phyloP scores from a whole-genome alignment of 1,140 invertebrate species.

The Colletes latitarsis region DNA sequence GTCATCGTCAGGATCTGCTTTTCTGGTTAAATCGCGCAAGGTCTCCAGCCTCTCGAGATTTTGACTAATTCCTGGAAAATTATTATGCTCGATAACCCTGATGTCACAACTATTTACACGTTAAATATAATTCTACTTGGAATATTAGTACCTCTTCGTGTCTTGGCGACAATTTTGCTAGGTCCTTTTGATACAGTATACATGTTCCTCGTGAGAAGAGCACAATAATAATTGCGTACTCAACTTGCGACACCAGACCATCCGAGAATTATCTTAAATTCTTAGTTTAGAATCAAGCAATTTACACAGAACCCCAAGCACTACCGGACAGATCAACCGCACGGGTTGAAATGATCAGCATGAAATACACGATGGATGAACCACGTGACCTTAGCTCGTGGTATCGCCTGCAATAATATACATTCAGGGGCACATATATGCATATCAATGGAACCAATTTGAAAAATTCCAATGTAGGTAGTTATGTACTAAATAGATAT shows the following conservation, averaged over 20 bases:
- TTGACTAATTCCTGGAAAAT: slow-evolving; percentile 83
- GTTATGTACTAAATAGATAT: background rate
- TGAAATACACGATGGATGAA: slow-evolving; percentile 51
- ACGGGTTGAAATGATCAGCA: slow-evolving; percentile 51
- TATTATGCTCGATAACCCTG: background rate
- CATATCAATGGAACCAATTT: slow-evolving; percentile 1
- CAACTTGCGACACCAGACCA: slow-evolving; percentile 45
- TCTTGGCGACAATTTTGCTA: slow-evolving; percentile 92
- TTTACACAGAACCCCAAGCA: background rate
- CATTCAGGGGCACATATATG: background rate
- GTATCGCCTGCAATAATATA: slow-evolving; percentile 7
- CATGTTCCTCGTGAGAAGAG: slow-evolving; percentile 80
- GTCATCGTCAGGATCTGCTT: slow-evolving; percentile 83
- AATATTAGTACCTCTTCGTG: slow-evolving; percentile 85
- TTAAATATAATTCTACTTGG: background rate
- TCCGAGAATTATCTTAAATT: slow-evolving; percentile 51
- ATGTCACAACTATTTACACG: background rate
- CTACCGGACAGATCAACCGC: slow-evolving; percentile 39
- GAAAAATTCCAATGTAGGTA: slow-evolving; percentile 17
- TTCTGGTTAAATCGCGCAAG: slow-evolving; percentile 84
- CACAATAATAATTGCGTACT: slow-evolving; percentile 10
- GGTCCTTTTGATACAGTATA: slow-evolving; percentile 92
- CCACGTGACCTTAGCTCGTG: slow-evolving; percentile 50
- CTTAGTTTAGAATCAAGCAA: slow-evolving; percentile 35
- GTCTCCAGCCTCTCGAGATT: slow-evolving; percentile 86